Percentiles rank a stretch among this genome's conserved stretches.
These are phyloP conservation scores for Andricus grossulariae DNA, from an alignment of 1,140 invertebrate species.

Conservation along the genomic window DNA sequence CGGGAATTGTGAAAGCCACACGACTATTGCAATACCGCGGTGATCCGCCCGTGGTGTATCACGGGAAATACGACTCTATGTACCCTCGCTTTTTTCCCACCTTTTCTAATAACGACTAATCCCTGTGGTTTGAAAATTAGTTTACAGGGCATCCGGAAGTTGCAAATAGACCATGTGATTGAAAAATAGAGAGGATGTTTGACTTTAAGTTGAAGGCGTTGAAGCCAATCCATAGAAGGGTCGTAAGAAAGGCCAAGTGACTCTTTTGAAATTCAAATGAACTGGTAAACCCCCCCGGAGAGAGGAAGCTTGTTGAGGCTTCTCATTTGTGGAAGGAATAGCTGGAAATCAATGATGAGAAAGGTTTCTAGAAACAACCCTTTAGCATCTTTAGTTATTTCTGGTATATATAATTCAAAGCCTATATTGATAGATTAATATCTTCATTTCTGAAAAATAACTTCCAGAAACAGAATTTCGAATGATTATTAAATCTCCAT, in stretches of 20 bases:
- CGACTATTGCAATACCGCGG: constrained; percentile 21
- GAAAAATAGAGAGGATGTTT: background rate
- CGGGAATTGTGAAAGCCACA: constrained; percentile 50
- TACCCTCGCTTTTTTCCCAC: background rate
- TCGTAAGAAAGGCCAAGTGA: constrained; percentile 1
- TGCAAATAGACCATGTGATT: background rate
- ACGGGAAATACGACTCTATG: background rate
- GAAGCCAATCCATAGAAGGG: background rate
- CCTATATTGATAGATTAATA: background rate
- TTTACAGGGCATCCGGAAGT: background rate
- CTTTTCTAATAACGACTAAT: constrained; percentile 1
- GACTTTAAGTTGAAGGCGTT: background rate
- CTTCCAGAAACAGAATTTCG: too few species aligned
- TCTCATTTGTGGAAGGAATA: background rate
- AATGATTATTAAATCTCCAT: too few species aligned
- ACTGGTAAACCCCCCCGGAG: background rate
- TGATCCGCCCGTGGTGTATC: constrained; percentile 7
- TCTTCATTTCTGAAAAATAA: too few species aligned
- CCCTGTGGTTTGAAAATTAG: background rate
- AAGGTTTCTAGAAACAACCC: background rate
- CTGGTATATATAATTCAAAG: background rate
- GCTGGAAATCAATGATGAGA: background rate
- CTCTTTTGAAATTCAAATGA: constrained; percentile 21
- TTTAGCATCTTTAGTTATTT: background rate
- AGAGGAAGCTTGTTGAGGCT: background rate